Evolutionary conservation across 2,888 invertebrate species (phyloP), one percentile per base, ranked within the genome.

Genomic region (Nephrotoma flavescens): DNA sequence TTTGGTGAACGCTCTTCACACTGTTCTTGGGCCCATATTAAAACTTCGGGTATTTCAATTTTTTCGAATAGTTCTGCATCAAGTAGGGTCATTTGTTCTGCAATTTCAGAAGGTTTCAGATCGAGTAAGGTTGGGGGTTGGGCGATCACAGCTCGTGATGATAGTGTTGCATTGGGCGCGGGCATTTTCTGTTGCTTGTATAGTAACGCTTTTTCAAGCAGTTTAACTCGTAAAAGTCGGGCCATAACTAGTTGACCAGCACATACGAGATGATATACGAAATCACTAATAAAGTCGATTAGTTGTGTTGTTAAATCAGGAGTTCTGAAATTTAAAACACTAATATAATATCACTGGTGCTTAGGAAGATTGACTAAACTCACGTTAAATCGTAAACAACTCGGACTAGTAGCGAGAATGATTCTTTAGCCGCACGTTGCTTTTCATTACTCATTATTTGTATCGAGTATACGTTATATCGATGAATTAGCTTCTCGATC

Each of bases 21-120:
- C 92, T 99, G 99, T 91, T 99, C 98, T 90, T 97, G 96, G 52
- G 99, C 97, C 98, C 99, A 99, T 89, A 98, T 95, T 88, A 99
- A 92, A 88, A 99, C 97, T 92, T 99, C 99, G 0, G 98, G 98
- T 88, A 98, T 97, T 92, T 99, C 98, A 89, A 99, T 98, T 90
- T 97, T 96, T 91, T 97, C 96, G 92, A 99, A 99, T 85, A 99
- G 93, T 89, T 98, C 97, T 0, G 98, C 97, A 92, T 99, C 99
- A 57, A 99, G 92, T 85, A 98, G 91, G 0, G 99, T 99, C 98
- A 99, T 98, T 93, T 99, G 99, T 91, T 99, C 98, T 19, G 99
- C 99, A 84, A 99, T 95, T 89, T 97, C 97, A 88, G 96, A 95
- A 45, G 99, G 96, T 92, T 98, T 99, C 92, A 99, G 98, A 91